A percentile compares a stretch with the other conserved stretches of the same genome.
These are phyloP conservation scores for Molossus alvarezi DNA, from an alignment of 2,797 vertebrate species.

Conservation along the genomic window DNA sequence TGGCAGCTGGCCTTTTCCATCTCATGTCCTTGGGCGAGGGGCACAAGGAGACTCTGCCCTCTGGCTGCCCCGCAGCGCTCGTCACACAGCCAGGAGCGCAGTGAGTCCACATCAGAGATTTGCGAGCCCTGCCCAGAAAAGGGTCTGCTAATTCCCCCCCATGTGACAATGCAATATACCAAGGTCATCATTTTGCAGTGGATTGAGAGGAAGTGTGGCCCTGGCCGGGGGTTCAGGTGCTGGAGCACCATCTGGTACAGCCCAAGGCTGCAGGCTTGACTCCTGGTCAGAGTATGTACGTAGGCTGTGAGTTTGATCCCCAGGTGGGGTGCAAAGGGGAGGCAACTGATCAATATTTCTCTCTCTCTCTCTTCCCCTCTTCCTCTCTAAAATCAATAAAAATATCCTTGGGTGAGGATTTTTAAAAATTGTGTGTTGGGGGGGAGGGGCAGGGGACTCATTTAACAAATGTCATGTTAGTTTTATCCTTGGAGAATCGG, in stretches of 20 bases:
- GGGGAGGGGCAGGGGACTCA: neutral
- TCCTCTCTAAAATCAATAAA: no score
- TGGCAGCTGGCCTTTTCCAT: neutral
- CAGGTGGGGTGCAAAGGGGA: no score
- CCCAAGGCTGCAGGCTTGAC: no score
- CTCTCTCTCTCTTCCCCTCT: no score
- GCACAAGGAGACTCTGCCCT: neutral
- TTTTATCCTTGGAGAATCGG: slow-evolving; percentile 27
- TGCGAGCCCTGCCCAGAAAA: neutral
- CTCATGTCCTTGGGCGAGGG: neutral
- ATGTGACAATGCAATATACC: neutral
- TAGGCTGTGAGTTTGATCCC: neutral
- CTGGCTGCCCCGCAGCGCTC: neutral
- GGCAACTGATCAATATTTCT: no score
- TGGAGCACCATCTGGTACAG: neutral
- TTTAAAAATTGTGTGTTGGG: neutral
- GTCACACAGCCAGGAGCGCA: neutral
- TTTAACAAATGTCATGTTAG: slow-evolving; percentile 5
- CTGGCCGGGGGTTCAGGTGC: neutral
- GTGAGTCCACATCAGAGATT: neutral
- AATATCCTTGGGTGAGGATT: no score
- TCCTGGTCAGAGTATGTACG: no score
- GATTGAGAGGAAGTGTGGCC: neutral
- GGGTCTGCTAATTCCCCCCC: neutral
- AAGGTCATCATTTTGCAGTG: neutral